Base-by-base conservation (phyloP, 2,113 vertebrate genomes). In the Oryzias curvinotus region DNA sequence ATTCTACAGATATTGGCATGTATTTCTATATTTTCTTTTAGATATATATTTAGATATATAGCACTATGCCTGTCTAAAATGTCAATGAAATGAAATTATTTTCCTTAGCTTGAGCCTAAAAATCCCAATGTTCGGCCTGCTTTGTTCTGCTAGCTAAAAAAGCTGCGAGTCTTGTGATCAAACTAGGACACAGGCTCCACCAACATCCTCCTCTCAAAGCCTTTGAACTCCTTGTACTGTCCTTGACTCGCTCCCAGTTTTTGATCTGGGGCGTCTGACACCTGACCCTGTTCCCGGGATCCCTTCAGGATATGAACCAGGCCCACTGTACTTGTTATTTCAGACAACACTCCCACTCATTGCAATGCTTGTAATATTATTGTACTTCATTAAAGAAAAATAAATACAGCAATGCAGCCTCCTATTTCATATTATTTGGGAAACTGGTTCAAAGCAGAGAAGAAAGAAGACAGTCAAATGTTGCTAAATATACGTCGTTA, bases 291-390 rank as follows among this genome's bases (percentile, higher is more conserved):
- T 41, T 70, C 58, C 68, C 63, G 57, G 56, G 66, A 62, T 50
- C 47, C 70, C 48, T 64, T 46, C 49, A 73, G 71, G 75, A 75
- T 61, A 48, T 25, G 3, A 69, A 58, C 69, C 48, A 43, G 65
- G 72, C 73, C 57, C n/a, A 14, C 52, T 84, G 71, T 25, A 64
- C 70, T 83, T 88, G 75, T 88, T 87, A 69, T 89, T 88, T 70
- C 74, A 82, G 82, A 74, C 71, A 55, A 19, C 48, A 13, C 4
- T 54, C 74, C 65, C 48, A 41, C 60, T 68, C 51, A 17, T 50
- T 60, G 36, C 10, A 54, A 61, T 53, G 23, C 44, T 21, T 50
- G 57, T 42, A 19, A 77, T 73, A 58, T 73, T 78, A 74, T 73
- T 57, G 56, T 54, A 46, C 47, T 28, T 60, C 65, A 61, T 41